Percentiles rank a stretch among this genome's conserved stretches.
Conservation (phyloP, 2,797 vertebrate species). For the Vespertilio murinus region DNA sequence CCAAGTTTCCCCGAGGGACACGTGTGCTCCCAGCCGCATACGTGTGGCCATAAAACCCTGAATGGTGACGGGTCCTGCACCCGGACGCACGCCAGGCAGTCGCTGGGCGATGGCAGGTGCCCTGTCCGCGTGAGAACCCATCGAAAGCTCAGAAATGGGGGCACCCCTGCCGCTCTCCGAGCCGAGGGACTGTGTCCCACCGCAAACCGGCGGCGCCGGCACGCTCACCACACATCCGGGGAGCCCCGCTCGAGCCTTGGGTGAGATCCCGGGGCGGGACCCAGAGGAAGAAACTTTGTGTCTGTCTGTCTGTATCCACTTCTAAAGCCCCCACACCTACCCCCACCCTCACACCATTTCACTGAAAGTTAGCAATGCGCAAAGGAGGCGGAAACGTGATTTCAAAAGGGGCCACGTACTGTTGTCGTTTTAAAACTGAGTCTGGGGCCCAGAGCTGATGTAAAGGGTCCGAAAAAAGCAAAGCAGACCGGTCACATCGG, state of each 20-base stretch:
- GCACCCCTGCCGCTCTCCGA: too few relatives aligned
- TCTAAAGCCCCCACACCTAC: not conserved
- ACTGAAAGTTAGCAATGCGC: constrained; percentile 54
- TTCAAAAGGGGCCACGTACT: too few relatives aligned
- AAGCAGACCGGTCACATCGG: constrained; percentile 59
- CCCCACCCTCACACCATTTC: constrained; percentile 49
- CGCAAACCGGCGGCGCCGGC: constrained; percentile 82
- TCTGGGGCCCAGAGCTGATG: too few relatives aligned
- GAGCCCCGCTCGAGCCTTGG: constrained; percentile 83
- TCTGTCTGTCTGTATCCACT: not conserved
- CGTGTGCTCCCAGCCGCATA: constrained; percentile 63
- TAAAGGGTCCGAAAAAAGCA: too few relatives aligned
- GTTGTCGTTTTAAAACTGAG: too few relatives aligned
- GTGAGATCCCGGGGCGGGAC: constrained; percentile 71
- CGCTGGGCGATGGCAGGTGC: constrained; percentile 71
- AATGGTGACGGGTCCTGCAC: constrained; percentile 77
- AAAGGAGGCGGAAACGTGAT: constrained; percentile 27
- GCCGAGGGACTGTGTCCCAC: constrained; percentile 73
- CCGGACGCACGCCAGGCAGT: constrained; percentile 70
- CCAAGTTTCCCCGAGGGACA: constrained; percentile 56
- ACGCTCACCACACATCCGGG: constrained; percentile 80
- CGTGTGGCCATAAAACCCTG: constrained; percentile 60
- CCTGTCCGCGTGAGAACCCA: constrained; percentile 76
- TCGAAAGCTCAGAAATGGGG: constrained; percentile 77
- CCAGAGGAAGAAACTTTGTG: constrained; percentile 57